Conservation (phyloP, 2,797 vertebrate genomes). For the Acomys russatus region DNA sequence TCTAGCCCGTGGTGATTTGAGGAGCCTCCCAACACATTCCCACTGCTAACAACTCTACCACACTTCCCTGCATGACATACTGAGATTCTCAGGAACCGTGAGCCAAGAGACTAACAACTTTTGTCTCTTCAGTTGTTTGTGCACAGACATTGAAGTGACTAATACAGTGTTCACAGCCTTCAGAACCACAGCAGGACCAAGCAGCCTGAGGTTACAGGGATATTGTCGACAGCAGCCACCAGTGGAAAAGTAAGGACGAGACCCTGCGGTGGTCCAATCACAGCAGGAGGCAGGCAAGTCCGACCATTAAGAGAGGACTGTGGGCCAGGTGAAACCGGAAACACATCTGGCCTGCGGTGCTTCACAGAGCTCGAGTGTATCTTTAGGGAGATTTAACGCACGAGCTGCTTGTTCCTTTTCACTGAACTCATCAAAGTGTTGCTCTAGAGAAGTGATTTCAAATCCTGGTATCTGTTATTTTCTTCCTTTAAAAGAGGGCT, state of each 20-base stretch:
- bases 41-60: background rate
- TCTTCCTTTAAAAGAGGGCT: background rate
- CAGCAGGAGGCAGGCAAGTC: background rate
- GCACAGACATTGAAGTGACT: background rate
- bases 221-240: background rate
- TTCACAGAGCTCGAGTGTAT: slow-evolving; percentile 72
- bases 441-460: slow-evolving; percentile 75
- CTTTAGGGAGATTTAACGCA: slow-evolving; percentile 80
- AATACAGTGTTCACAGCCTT: background rate
- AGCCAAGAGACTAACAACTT: background rate
- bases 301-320: background rate
- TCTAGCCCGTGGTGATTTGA: background rate
- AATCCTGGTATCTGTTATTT: slow-evolving; percentile 56
- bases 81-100: background rate
- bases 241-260: background rate
- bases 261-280: slow-evolving; percentile 37
- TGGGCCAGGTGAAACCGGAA: slow-evolving; percentile 67
- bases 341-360: slow-evolving; percentile 59
- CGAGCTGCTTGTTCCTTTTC: slow-evolving; percentile 82
- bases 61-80: background rate
- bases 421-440: slow-evolving; percentile 82
- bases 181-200: background rate
- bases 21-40: no score
- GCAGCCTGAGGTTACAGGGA: accelerated
- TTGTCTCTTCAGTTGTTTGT: background rate